Evolutionary conservation across 2,113 vertebrate species (phyloP).

Genomic region (Ameiurus melas): DNA sequence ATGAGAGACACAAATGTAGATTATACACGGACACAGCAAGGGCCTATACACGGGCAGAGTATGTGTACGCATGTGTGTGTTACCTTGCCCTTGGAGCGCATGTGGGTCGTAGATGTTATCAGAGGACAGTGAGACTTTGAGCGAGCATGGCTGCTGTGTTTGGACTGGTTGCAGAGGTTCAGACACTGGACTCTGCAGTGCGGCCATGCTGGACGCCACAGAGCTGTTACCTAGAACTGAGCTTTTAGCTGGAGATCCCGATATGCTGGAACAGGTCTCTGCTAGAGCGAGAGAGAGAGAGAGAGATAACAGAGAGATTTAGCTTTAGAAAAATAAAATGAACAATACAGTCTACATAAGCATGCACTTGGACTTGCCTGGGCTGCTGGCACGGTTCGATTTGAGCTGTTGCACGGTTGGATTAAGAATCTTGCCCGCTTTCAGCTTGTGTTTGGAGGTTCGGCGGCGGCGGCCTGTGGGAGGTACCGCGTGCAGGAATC

Average conservation of each 20-base stretch:
- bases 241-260: constrained; percentile 71
- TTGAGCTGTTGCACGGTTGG: constrained; percentile 91
- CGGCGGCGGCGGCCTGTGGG: constrained; percentile 82
- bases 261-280: constrained; percentile 68
- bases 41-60: background rate
- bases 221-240: constrained; percentile 59
- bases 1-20: constrained; percentile 4
- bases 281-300: constrained; percentile 27
- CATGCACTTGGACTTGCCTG: constrained; percentile 60
- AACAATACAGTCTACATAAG: constrained; percentile 16
- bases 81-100: constrained; percentile 69
- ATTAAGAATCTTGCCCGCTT: constrained; percentile 87
- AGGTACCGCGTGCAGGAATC: constrained; percentile 83
- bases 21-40: constrained; percentile 19
- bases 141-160: constrained; percentile 97
- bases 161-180: constrained; percentile 79
- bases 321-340: background rate
- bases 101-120: constrained; percentile 85
- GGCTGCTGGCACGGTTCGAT: constrained; percentile 63
- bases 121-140: constrained; percentile 93
- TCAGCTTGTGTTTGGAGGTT: constrained; percentile 89
- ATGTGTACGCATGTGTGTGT: constrained; percentile 20
- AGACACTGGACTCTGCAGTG: constrained; percentile 65
- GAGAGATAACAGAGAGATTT: background rate
- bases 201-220: constrained; percentile 61